Conservation (phyloP, 1,140 invertebrate genomes). For the Potamilus streckersoni region DNA sequence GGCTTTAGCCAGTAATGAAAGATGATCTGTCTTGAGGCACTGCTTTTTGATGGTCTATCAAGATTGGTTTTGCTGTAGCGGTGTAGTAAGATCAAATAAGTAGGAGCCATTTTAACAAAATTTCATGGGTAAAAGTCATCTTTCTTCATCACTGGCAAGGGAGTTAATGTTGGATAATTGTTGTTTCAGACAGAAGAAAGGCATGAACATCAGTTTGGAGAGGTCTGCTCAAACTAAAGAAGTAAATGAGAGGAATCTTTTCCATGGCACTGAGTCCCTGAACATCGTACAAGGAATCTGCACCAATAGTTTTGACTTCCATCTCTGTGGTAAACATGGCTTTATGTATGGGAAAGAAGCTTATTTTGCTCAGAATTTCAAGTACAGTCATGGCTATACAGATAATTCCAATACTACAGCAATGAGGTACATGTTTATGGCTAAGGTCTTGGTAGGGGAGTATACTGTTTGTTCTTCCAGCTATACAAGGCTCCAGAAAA, state of each 20-base stretch:
- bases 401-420: background rate
- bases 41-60: too few relatives aligned
- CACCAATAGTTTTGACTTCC: constrained; percentile 50
- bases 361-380: constrained; percentile 55
- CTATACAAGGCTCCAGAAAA: constrained; percentile 48
- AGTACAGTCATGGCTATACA: constrained; percentile 46
- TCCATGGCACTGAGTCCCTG: constrained; percentile 46
- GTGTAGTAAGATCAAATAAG: background rate
- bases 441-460: constrained; percentile 52
- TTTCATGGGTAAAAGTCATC: background rate
- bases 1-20: too few relatives aligned
- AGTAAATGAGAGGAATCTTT: constrained; percentile 37
- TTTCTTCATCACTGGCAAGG: background rate
- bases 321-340: constrained; percentile 45
- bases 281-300: constrained; percentile 42
- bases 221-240: constrained; percentile 10
- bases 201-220: constrained; percentile 35
- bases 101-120: background rate
- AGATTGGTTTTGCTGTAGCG: background rate
- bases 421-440: constrained; percentile 48
- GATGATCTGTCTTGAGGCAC: too few relatives aligned
- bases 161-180: background rate
- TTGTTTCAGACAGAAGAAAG: constrained; percentile 34
- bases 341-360: constrained; percentile 55
- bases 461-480: constrained; percentile 35